phyloP scores from a whole-genome alignment of 2,888 invertebrate genomes.

The Mayetiola destructor region DNA sequence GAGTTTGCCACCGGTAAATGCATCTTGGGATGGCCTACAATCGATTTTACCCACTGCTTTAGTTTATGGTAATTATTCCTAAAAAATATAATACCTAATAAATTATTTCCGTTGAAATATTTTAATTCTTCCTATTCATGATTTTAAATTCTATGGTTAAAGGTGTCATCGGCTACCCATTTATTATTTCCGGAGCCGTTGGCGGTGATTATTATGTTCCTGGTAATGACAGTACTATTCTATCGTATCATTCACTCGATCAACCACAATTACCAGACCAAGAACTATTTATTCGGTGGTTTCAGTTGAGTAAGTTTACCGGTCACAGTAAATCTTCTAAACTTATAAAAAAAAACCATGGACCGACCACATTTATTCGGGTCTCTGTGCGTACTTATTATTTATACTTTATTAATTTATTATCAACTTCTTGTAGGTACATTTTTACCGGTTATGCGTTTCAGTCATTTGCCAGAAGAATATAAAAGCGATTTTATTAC shows the following conservation, averaged over 20 bases:
- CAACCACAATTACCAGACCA: slow-evolving; percentile 53
- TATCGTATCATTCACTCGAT: slow-evolving; percentile 39
- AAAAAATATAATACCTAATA: too few species aligned
- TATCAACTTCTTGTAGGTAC: too few species aligned
- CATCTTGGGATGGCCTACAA: slow-evolving; percentile 73
- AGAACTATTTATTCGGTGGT: slow-evolving; percentile 79
- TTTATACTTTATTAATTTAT: too few species aligned
- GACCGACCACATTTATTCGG: too few species aligned
- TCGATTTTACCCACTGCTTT: slow-evolving; percentile 75
- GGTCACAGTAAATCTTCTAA: too few species aligned
- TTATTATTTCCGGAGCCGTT: slow-evolving; percentile 83
- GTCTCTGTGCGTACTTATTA: too few species aligned
- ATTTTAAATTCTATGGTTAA: too few species aligned
- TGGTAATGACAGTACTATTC: slow-evolving; percentile 34
- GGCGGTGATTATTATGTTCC: slow-evolving; percentile 72
- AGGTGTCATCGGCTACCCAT: slow-evolving; percentile 86
- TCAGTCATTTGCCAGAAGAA: slow-evolving; percentile 77
- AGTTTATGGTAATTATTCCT: too few species aligned
- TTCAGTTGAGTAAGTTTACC: slow-evolving; percentile 76
- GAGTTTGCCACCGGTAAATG: slow-evolving; percentile 68
- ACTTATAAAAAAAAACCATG: too few species aligned
- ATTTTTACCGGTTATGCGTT: slow-evolving; percentile 83
- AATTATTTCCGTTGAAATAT: too few species aligned
- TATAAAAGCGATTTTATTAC: slow-evolving; percentile 66
- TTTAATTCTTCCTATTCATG: too few species aligned